Base-by-base conservation (phyloP, 1,140 invertebrate species). In the Cylas formicarius region DNA sequence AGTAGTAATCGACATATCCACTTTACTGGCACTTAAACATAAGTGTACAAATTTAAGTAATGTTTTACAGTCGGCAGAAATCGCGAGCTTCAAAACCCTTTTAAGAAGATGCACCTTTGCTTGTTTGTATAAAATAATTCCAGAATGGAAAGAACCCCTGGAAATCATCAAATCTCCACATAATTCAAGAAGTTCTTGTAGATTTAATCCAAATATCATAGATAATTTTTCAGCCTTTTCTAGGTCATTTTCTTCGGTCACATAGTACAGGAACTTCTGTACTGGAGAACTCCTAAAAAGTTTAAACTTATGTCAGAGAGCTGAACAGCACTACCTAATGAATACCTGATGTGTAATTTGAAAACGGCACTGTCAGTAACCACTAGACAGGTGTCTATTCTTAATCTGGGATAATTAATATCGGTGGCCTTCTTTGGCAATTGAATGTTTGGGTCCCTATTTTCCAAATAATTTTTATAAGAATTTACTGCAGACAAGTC, bases 41-140 rank as follows among this genome's bases (percentile, higher is more conserved):
- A 67, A 71, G 58, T 72, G 72, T 2, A 81, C 67, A 54, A 75
- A 78, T 37, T 71, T 75, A 40, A 86, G 71, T 24, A 86, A 64
- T 50, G 85, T 81, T 24, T 71, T 72, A 7, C 82, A 77, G 56
- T 80, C 75, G 2, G 84, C 83, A 51, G 76, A 72, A 31, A 77
- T 74, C 39, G 84, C 82, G 56, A 88, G 74, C 63, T 84, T 83
- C 13, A 84, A 69, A 10, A 84, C 77, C 44, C 80, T 75, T 50
- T 83, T 82, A 29, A 83, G 68, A 37, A 82, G 62, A 29, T 61
- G 57, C 53, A 83, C 80, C 60, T 80, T 79, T 1, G 83, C 80
- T 42, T 84, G 68, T 65, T 81, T 81, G 61, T 84, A 87, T 2
- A 86, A 70, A 42, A 78, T 67, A 44, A 83, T 69, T 1, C 84